A percentile compares a stretch with the other conserved stretches of the same genome.
Evolutionary conservation across 2,797 vertebrate species (phyloP).

Genomic region (Platalea minor): DNA sequence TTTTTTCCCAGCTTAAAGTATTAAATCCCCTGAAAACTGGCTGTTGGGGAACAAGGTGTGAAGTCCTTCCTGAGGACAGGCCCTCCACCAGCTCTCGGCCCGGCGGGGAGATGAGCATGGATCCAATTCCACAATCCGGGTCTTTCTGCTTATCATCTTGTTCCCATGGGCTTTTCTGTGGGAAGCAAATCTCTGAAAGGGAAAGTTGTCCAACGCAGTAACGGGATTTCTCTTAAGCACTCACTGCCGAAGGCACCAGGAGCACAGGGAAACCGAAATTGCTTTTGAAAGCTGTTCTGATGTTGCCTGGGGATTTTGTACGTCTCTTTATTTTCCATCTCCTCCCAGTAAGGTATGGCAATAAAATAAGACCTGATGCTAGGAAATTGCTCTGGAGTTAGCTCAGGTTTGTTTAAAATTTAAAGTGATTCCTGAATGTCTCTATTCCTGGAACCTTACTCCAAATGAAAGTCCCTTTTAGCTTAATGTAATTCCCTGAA

Average conservation of each 20-base stretch:
- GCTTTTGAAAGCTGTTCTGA: background rate
- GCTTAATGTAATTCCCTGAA: background rate
- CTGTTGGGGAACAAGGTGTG: background rate
- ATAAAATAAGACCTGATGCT: background rate
- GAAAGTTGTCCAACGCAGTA: background rate
- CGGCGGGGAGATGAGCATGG: rapidly evolving
- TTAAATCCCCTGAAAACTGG: background rate
- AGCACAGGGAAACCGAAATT: background rate
- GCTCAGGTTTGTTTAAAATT: background rate
- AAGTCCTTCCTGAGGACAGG: background rate
- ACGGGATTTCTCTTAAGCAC: background rate
- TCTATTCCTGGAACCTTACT: background rate
- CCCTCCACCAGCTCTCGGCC: background rate
- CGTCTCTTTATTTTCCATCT: background rate
- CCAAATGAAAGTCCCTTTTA: background rate
- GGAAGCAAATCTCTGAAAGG: background rate
- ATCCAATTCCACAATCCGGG: background rate
- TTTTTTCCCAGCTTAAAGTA: background rate
- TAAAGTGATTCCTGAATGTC: background rate
- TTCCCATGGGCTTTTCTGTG: conserved; percentile 19
- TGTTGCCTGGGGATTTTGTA: background rate
- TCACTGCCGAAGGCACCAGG: background rate
- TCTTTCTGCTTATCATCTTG: background rate
- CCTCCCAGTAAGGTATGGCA: background rate
- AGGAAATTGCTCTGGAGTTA: conserved; percentile 7